Evolutionary conservation across 2,113 vertebrate species (phyloP).

Genomic region (Psophia crepitans): DNA sequence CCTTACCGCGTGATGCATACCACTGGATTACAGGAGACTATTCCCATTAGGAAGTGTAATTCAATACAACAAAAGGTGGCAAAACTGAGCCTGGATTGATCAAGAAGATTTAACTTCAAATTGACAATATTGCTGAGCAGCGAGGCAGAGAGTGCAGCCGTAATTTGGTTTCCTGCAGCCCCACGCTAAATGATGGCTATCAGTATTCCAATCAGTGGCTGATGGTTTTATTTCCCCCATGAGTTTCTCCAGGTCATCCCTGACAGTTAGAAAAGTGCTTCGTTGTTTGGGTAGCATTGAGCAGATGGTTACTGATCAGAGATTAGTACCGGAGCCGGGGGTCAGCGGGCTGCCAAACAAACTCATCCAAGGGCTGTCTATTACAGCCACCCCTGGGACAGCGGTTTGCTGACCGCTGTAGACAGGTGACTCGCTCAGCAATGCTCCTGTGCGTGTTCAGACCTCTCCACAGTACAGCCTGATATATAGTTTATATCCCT

Average conservation of each 20-base stretch:
- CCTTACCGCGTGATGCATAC: neutral
- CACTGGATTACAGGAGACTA: neutral
- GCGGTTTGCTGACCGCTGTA: neutral
- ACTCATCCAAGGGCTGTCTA: neutral
- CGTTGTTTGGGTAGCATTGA: conserved; percentile 52
- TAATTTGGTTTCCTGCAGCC: conserved; percentile 66
- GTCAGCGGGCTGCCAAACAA: conserved; percentile 64
- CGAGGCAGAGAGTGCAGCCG: conserved; percentile 38
- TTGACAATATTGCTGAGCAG: conserved; percentile 29
- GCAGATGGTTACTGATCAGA: conserved; percentile 81
- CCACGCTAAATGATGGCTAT: conserved; percentile 59
- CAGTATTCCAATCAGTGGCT: conserved; percentile 65
- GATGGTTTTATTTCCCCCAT: conserved; percentile 71
- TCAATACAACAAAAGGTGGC: conserved; percentile 52
- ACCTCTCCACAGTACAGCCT: neutral
- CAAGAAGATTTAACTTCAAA: conserved; percentile 44
- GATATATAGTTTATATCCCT: conserved; percentile 49
- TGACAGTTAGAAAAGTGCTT: conserved; percentile 52
- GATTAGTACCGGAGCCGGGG: conserved; percentile 64
- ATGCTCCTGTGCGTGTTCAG: neutral
- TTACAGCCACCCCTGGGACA: neutral
- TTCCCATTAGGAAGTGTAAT: conserved; percentile 33
- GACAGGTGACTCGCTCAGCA: conserved; percentile 25
- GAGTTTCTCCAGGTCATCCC: conserved; percentile 71
- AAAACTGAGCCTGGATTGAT: conserved; percentile 44